These are phyloP conservation scores for Acleris holmiana DNA, from an alignment of 2,888 invertebrate genomes.

Conservation along the genomic window DNA sequence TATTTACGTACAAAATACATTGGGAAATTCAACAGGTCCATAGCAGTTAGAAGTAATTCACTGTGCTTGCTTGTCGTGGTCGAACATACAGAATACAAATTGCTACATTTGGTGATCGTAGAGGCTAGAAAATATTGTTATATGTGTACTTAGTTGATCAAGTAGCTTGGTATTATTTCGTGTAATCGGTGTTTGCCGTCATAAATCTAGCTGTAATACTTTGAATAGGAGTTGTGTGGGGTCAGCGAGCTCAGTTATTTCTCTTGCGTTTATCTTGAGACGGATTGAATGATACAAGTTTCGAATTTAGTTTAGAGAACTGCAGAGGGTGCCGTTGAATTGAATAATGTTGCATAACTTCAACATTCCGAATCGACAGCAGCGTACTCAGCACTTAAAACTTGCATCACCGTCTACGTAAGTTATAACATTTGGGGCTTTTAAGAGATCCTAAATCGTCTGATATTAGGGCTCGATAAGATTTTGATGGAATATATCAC, in stretches of 20 bases:
- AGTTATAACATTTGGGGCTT: no score
- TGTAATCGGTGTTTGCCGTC: background rate
- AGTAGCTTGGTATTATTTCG: conserved; percentile 3
- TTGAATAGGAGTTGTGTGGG: background rate
- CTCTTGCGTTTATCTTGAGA: background rate
- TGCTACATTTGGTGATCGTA: background rate
- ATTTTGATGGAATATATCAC: no score
- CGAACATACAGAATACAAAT: conserved; percentile 4
- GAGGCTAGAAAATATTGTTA: conserved; percentile 5
- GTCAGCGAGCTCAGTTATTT: background rate
- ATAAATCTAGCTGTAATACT: conserved; percentile 9
- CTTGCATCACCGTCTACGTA: no score
- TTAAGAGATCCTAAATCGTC: no score
- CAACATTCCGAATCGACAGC: no score
- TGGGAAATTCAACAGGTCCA: conserved; percentile 18
- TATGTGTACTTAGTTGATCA: background rate
- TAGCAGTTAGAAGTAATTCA: background rate
- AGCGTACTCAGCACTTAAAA: no score
- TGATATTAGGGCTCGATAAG: no score
- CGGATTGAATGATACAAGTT: background rate
- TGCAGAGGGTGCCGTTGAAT: background rate
- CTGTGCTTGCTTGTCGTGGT: conserved; percentile 8
- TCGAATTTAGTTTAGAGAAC: background rate
- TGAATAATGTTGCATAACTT: background rate
- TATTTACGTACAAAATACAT: conserved; percentile 8